Evolutionary conservation across 2,888 invertebrate genomes (phyloP).

Genomic region (Clunio marinus): DNA sequence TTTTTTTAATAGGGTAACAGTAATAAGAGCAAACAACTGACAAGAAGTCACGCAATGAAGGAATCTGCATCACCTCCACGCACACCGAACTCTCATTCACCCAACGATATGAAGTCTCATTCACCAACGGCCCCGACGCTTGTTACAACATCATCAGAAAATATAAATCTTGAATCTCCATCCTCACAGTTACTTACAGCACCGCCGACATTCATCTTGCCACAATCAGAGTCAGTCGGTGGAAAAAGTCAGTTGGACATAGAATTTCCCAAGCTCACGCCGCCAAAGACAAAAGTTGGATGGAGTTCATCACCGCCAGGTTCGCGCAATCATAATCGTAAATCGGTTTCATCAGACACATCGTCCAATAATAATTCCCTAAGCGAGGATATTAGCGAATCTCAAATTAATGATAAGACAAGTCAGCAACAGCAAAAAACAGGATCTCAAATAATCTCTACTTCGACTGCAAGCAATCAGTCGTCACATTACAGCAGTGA

Average conservation of each 20-base stretch:
- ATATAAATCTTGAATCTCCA: slow-evolving; percentile 6
- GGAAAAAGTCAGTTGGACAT: slow-evolving; percentile 47
- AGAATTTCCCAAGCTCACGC: slow-evolving; percentile 51
- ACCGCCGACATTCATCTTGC: slow-evolving; percentile 41
- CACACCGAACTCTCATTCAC: slow-evolving; percentile 53
- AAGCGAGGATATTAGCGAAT: slow-evolving; percentile 32
- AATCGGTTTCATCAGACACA: slow-evolving; percentile 34
- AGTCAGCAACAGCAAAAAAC: slow-evolving; percentile 40
- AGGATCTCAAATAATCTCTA: slow-evolving; percentile 36
- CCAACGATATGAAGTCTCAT: slow-evolving; percentile 41
- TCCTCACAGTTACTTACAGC: slow-evolving; percentile 41
- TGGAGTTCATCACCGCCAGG: slow-evolving; percentile 26
- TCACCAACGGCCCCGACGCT: slow-evolving; percentile 44
- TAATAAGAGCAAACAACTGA: slow-evolving; percentile 71
- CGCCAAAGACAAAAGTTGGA: slow-evolving; percentile 48
- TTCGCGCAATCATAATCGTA: slow-evolving; percentile 14
- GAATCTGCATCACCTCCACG: slow-evolving; percentile 70
- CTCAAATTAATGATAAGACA: slow-evolving; percentile 39
- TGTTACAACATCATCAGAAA: slow-evolving; percentile 44
- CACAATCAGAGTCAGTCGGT: slow-evolving; percentile 43
- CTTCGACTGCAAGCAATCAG: slow-evolving; percentile 12
- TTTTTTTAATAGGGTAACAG: slow-evolving; percentile 32
- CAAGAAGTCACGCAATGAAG: slow-evolving; percentile 85
- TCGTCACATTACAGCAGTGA: not conserved
- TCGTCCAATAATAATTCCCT: slow-evolving; percentile 37